A percentile compares a stretch with the other conserved stretches of the same genome.
These are phyloP conservation scores for Acipenser transmontanus DNA, from an alignment of 2,797 vertebrate genomes.

Conservation along the genomic window DNA sequence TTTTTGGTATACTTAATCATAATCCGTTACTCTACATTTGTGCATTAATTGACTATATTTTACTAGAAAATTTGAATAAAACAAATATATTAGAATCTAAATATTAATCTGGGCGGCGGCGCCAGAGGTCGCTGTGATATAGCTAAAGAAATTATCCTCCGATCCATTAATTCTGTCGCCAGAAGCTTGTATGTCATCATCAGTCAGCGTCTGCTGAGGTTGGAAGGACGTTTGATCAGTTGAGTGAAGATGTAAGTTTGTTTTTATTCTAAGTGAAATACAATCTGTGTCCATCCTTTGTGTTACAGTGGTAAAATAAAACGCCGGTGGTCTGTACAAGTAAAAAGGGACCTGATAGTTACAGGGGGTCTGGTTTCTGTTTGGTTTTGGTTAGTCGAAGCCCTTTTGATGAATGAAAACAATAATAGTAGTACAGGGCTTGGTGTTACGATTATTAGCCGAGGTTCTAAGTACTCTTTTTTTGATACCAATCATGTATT, in stretches of 20 bases:
- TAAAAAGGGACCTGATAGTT: too few species aligned
- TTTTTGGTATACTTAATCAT: too few species aligned
- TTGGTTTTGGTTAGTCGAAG: neutral
- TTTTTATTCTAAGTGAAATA: neutral
- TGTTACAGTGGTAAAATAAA: neutral
- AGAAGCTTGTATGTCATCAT: neutral
- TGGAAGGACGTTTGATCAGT: neutral
- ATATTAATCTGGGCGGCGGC: too few species aligned
- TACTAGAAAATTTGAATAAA: too few species aligned
- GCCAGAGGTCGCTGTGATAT: neutral
- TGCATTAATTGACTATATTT: too few species aligned
- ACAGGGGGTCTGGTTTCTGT: neutral
- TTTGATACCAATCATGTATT: too few species aligned
- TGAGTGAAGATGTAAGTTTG: conserved; percentile 2
- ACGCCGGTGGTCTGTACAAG: neutral
- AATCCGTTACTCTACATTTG: too few species aligned
- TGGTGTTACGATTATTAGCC: neutral
- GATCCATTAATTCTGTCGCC: too few species aligned
- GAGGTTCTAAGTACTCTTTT: too few species aligned
- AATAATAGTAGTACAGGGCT: neutral
- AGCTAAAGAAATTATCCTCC: too few species aligned
- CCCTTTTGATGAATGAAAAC: conserved; percentile 1
- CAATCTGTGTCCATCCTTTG: neutral
- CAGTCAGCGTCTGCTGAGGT: neutral
- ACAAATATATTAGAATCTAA: too few species aligned